phyloP scores from a whole-genome alignment of 2,113 vertebrate genomes.

The Hippocampus guttulatus region DNA sequence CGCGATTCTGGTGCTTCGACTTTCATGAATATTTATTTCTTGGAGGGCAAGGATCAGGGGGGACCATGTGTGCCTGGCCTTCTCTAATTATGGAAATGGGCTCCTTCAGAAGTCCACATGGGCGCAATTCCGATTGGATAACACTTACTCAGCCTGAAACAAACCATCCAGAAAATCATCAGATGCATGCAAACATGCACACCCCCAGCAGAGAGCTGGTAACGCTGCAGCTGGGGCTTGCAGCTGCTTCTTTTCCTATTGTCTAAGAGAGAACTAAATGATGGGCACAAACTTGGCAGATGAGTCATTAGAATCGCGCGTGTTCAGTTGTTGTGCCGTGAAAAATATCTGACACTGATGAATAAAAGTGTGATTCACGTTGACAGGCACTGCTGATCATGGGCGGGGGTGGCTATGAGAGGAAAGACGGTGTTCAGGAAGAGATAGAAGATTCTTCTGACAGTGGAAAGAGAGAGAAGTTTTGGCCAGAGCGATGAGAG shows the following conservation, averaged over 20 bases:
- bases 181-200: not conserved
- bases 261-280: constrained; percentile 38
- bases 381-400: constrained; percentile 26
- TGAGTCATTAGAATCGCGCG: constrained; percentile 1
- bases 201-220: constrained; percentile 20
- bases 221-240: constrained; percentile 41
- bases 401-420: not conserved
- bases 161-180: constrained; percentile 5
- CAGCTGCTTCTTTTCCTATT: constrained; percentile 45
- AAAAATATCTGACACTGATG: constrained; percentile 6
- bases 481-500: not conserved
- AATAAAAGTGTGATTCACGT: constrained; percentile 35
- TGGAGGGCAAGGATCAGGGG: constrained; percentile 59
- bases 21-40: constrained; percentile 69
- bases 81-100: constrained; percentile 63
- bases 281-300: constrained; percentile 23
- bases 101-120: not conserved
- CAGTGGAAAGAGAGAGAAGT: not conserved
- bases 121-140: constrained; percentile 18
- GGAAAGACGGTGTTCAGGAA: constrained; percentile 11
- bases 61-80: constrained; percentile 58
- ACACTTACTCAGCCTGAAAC: constrained; percentile 42
- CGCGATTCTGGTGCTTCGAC: constrained; percentile 62
- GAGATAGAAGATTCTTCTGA: not conserved
- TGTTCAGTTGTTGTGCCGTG: not conserved